Conservation (phyloP, 2,797 vertebrate genomes). For the Dendrocincla tyrannina region DNA sequence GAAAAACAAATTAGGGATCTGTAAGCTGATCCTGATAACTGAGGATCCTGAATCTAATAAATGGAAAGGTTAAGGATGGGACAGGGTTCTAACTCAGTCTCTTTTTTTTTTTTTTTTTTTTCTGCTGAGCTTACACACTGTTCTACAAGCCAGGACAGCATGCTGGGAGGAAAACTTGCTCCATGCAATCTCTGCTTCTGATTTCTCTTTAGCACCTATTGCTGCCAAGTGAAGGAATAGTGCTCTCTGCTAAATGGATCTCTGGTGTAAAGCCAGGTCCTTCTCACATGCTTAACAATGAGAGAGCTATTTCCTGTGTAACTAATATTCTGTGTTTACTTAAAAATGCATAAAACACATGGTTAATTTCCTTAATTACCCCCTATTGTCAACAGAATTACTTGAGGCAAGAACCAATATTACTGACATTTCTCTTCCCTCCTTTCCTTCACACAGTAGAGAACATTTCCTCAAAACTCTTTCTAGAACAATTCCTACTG, state of each 20-base stretch:
- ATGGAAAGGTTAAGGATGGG: neutral
- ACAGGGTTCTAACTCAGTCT: neutral
- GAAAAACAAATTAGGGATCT: neutral
- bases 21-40: neutral
- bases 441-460: neutral
- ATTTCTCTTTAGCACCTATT: neutral
- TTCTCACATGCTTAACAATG: neutral
- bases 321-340: neutral
- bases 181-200: neutral
- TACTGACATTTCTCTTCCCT: neutral
- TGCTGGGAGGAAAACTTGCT: neutral
- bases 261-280: neutral
- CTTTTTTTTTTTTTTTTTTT: neutral
- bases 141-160: neutral
- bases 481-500: neutral
- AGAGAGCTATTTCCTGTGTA: neutral
- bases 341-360: slow-evolving; percentile 5
- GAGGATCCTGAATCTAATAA: neutral
- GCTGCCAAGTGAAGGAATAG: neutral
- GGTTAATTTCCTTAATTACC: slow-evolving; percentile 4
- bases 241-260: neutral
- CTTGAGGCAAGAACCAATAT: neutral
- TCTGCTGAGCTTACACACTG: neutral
- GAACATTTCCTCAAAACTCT: neutral
- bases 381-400: neutral